Percentiles rank a stretch among this genome's conserved stretches.
Evolutionary conservation across 1,140 invertebrate genomes (phyloP).

Genomic region (Aporrectodea caliginosa): DNA sequence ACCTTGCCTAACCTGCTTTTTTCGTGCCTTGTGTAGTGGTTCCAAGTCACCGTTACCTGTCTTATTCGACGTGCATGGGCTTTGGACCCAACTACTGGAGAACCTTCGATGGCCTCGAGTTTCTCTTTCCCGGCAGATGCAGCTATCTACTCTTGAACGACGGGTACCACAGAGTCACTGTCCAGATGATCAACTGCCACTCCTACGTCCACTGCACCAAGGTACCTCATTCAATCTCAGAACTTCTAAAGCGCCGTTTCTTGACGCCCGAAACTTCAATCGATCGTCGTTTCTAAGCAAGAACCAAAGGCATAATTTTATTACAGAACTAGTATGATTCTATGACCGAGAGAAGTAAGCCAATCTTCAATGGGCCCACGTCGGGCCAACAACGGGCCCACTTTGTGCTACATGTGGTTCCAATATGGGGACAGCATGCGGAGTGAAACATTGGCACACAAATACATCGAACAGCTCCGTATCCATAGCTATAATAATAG

Average conservation of each 20-base stretch:
- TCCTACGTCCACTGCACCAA: slow-evolving; percentile 2
- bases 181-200: not conserved
- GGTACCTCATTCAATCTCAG: not conserved
- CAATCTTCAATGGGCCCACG: too few relatives aligned
- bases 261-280: too few relatives aligned
- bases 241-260: not conserved
- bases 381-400: too few relatives aligned
- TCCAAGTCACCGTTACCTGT: not conserved
- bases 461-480: too few relatives aligned
- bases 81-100: slow-evolving; percentile 1
- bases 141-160: not conserved
- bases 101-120: slow-evolving; percentile 18
- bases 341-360: too few relatives aligned
- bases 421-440: too few relatives aligned
- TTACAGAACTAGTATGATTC: too few relatives aligned
- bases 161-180: not conserved
- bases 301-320: too few relatives aligned
- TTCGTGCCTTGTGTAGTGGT: not conserved
- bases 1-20: not conserved
- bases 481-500: too few relatives aligned
- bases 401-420: too few relatives aligned
- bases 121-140: slow-evolving; percentile 13
- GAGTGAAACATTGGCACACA: too few relatives aligned
- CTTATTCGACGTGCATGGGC: slow-evolving; percentile 11
- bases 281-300: too few relatives aligned